phyloP scores from a whole-genome alignment of 2,113 vertebrate species.

The Cettia cetti region DNA sequence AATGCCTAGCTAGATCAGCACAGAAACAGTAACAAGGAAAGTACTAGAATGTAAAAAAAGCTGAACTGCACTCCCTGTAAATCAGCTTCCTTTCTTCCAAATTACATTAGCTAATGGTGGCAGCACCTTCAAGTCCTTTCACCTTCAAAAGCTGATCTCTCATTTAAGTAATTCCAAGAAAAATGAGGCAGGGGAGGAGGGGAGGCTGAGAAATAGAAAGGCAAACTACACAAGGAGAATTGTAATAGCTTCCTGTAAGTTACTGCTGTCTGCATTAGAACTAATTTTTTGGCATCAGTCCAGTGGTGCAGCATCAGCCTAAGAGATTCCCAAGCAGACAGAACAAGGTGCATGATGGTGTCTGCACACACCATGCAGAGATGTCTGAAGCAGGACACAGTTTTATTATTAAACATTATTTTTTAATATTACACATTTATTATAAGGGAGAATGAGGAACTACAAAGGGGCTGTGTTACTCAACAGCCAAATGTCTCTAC shows the following conservation, averaged over 20 bases:
- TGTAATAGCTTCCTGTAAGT: conserved; percentile 12
- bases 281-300: background rate
- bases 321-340: background rate
- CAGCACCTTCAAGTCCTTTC: background rate
- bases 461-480: background rate
- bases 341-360: background rate
- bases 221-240: conserved; percentile 11
- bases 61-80: background rate
- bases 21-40: background rate
- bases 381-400: background rate
- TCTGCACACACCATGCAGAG: background rate
- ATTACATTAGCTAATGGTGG: conserved; percentile 50
- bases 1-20: background rate
- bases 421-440: background rate
- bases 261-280: background rate
- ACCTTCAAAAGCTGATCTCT: conserved; percentile 26
- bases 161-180: conserved; percentile 30
- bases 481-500: background rate
- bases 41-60: background rate
- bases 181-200: background rate
- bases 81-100: background rate
- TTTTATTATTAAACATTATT: background rate
- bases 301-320: background rate
- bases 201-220: background rate
- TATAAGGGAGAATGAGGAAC: background rate